Base-by-base conservation (phyloP, 1,140 invertebrate genomes). In the Melitaea cinxia region DNA sequence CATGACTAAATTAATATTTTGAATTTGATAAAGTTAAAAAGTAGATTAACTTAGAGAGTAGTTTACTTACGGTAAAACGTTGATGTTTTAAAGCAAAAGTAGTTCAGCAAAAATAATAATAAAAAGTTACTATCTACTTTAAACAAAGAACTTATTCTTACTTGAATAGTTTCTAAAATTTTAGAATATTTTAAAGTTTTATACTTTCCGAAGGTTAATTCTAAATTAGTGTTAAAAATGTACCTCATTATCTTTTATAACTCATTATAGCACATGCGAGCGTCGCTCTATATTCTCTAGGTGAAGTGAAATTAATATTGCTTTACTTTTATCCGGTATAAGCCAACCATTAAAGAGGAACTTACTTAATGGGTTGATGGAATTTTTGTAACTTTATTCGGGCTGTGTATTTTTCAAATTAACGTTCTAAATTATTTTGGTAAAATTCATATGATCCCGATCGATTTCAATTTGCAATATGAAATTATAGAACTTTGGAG, bases 161-260 rank as follows among this genome's bases (percentile, higher is more conserved):
- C n/a, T 47, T 23, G 42, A 1, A 21, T 10, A 45, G n/a, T 47
- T 9, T 15, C 49, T 30, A 28, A 54, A 54, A 54, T 19, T 54
- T 28, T 19, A 35, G 7, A 33, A 54, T 12, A 1, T 15, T 54
- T 23, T 35, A 15, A 54, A 54, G 28, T 54, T 33, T 54, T 2
- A 54, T 35, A 19, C 4, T 33, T 19, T 19, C 19, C 5, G 3
- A 45, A 10, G 42, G 23, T 21, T n/a, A 54, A 14, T 54, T 10
- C 15, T 35, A 54, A 47, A 47, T 47, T 47, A 47, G 23, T 47
- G 42, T 47, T 47, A 39, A 37, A 60, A 52, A 50, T 60, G 45
- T 52, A 33, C 30, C 14, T 30, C 58, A 52, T 60, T 60, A 60
- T 60, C 49, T 60, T 50, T 60, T 60, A 60, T 60, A 28, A 47